phyloP scores from a whole-genome alignment of 2,113 vertebrate species.

The Climacteris rufus region DNA sequence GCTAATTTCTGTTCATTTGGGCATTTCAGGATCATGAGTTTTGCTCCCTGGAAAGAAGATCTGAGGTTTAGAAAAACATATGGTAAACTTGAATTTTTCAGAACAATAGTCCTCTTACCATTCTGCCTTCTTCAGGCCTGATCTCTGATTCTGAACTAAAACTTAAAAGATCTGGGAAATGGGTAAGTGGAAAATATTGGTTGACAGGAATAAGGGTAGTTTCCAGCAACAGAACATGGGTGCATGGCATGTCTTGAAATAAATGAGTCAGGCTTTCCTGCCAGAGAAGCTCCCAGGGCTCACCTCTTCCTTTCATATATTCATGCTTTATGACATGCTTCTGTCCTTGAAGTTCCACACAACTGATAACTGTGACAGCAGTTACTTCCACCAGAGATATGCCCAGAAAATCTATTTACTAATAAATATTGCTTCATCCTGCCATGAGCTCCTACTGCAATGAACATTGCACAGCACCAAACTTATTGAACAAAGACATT shows the following conservation, averaged over 20 bases:
- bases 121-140: neutral
- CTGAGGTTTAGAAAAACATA: neutral
- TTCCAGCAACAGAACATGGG: neutral
- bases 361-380: neutral
- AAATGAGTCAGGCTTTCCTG: neutral
- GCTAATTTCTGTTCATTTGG: neutral
- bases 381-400: neutral
- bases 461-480: neutral
- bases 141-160: neutral
- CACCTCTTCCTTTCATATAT: neutral
- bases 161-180: neutral
- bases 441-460: neutral
- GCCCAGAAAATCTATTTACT: neutral
- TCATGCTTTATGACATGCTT: neutral
- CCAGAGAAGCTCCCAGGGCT: neutral
- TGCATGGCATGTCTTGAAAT: neutral
- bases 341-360: neutral
- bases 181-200: neutral
- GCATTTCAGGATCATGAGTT: neutral
- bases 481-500: neutral
- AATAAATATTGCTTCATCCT: neutral
- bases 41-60: neutral
- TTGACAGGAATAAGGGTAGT: neutral
- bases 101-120: neutral
- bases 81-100: neutral